Evolutionary conservation across 2,888 invertebrate genomes (phyloP).

Genomic region (Cryptocheilus praepositus): DNA sequence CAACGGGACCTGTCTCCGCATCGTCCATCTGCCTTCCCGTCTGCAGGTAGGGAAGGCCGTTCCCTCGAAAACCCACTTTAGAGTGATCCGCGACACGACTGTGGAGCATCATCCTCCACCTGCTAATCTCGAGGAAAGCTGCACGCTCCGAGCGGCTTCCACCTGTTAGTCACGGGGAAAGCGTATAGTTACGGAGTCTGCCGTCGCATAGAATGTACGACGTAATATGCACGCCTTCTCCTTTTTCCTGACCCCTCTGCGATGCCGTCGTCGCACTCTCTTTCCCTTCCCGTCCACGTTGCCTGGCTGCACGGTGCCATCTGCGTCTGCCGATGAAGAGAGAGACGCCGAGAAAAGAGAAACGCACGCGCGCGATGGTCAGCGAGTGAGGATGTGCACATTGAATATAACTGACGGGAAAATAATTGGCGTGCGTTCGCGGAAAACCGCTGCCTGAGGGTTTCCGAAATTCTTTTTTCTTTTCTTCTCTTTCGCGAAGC

Average conservation of each 20-base stretch:
- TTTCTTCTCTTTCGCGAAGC: too few species aligned
- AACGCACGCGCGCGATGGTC: background rate
- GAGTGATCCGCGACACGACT: conserved; percentile 41
- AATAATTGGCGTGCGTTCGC: background rate
- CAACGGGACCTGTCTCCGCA: conserved; percentile 8
- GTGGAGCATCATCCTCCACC: conserved; percentile 44
- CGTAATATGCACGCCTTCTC: conserved; percentile 18
- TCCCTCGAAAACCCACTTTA: conserved; percentile 28
- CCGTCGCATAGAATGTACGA: conserved; percentile 43
- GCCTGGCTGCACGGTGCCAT: conserved; percentile 23
- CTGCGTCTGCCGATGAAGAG: conserved; percentile 16
- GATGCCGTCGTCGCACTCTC: conserved; percentile 24
- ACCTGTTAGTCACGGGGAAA: conserved; percentile 56
- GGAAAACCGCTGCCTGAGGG: background rate
- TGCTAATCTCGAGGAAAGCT: conserved; percentile 56
- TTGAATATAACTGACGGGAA: too few species aligned
- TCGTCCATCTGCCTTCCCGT: conserved; percentile 43
- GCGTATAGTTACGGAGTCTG: conserved; percentile 46
- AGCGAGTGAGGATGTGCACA: background rate
- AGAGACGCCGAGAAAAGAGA: background rate
- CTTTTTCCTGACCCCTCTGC: background rate
- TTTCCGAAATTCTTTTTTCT: too few species aligned
- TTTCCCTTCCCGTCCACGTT: conserved; percentile 13
- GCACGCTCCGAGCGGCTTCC: conserved; percentile 50
- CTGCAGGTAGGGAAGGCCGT: conserved; percentile 1